Base-by-base conservation (phyloP, 2,888 invertebrate species). In the Tuberolachnus salignus region DNA sequence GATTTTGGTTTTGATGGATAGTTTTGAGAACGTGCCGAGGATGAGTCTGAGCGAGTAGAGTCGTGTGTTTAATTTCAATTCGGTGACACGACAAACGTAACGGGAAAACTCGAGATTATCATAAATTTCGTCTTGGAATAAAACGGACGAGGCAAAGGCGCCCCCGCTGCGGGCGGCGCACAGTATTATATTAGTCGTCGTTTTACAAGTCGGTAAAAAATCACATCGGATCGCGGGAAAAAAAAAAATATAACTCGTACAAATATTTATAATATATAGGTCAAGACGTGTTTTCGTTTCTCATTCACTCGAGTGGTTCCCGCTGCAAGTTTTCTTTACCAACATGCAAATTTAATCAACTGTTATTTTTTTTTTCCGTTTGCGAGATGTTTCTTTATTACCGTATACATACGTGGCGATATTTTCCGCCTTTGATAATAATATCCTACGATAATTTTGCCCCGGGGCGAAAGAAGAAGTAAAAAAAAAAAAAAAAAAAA, bases 301-400 rank as follows among this genome's bases (percentile, higher is more conserved):
- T 34, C 63, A 53, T 73, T 63, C 51, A 49, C 59, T 61, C n/a
- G 63, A 63, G 63, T 73, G 73, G 51, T 63, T 59, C 46, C 71
- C 11, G 51, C 23, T n/a, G 34, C 51, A 63, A 73, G 63, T 73
- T 73, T 53, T 73, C 63, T 73, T n/a, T 63, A 51, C 51, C 73
- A 49, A 78, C 78, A 67, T 78, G 75, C 67, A 67, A 75, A 75
- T 66, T 66, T 67, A 75, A 66, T 75, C 75, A 64, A 75, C 46
- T 51, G 44, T 44, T 64, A 55, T 10, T 57, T 2, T 8, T 66
- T 44, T 66, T 10, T 16, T 34, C 51, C 21, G 23, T 23, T 21
- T 26, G 59, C 6, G 23, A 53, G 44, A 66, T 21, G 53, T 75
- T 55, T 64, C 23, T 66, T 55, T 57, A 4, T 55, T 26, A 44